These are phyloP conservation scores for Cepaea hortensis DNA, from an alignment of 2,888 invertebrate species.

Conservation along the genomic window DNA sequence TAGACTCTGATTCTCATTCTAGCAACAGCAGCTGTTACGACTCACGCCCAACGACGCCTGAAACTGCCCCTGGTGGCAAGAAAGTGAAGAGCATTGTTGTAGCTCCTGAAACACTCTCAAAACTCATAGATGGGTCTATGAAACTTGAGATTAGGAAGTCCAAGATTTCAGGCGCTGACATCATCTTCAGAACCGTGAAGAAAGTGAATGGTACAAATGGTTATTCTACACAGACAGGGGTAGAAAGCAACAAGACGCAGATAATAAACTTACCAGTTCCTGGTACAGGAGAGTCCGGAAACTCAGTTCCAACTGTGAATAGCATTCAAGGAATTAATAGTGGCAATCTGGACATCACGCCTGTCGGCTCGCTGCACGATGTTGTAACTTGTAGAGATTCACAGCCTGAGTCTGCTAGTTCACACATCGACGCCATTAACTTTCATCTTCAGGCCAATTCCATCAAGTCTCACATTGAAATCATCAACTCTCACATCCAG, in stretches of 20 bases:
- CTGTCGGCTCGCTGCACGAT: conserved; percentile 26
- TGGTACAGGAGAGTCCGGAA: no score
- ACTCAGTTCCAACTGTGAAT: background rate
- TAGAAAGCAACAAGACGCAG: background rate
- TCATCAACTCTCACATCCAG: conserved; percentile 36
- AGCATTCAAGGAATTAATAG: background rate
- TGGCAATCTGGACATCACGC: conserved; percentile 12
- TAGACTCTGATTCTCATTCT: conserved; percentile 41
- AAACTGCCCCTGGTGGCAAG: background rate
- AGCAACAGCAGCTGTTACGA: conserved; percentile 27
- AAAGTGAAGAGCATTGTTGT: conserved; percentile 35
- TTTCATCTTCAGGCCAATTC: conserved; percentile 10
- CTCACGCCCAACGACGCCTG: conserved; percentile 31
- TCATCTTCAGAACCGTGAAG: conserved; percentile 6
- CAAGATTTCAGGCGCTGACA: background rate
- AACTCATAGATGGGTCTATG: conserved; percentile 25
- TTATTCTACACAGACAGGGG: no score
- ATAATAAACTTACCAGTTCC: no score
- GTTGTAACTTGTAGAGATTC: background rate
- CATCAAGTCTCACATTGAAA: conserved; percentile 31
- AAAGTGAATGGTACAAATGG: background rate
- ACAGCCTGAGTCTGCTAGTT: background rate
- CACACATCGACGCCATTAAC: conserved; percentile 36
- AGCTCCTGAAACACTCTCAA: conserved; percentile 31
- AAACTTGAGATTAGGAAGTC: conserved; percentile 27